Evolutionary conservation across 2,797 vertebrate genomes (phyloP).

Genomic region (Karalla daura): DNA sequence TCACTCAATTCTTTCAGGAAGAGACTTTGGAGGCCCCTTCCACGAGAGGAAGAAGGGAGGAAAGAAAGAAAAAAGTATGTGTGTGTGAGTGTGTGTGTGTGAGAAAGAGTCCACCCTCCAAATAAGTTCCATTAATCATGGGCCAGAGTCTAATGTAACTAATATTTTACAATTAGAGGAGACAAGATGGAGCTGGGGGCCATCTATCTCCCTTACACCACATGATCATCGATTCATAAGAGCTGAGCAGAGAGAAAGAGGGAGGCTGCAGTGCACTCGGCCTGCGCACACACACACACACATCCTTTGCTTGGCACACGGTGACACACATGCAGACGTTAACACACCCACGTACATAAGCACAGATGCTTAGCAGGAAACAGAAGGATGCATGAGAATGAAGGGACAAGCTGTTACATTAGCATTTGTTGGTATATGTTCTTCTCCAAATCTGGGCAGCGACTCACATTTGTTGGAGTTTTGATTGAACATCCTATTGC

Average conservation of each 20-base stretch:
- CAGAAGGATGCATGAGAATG: slow-evolving; percentile 52
- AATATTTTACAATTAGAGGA: slow-evolving; percentile 99
- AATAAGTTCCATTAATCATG: slow-evolving; percentile 99
- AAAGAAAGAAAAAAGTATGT: slow-evolving; percentile 67
- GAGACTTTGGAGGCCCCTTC: slow-evolving; percentile 90
- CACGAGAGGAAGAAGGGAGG: slow-evolving; percentile 28
- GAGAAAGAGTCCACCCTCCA: slow-evolving; percentile 97
- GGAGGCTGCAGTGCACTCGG: slow-evolving; percentile 70
- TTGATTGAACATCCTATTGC: not conserved
- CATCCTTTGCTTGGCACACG: slow-evolving; percentile 19
- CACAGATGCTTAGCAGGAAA: slow-evolving; percentile 57
- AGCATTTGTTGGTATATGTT: slow-evolving; percentile 48
- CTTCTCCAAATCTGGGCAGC: slow-evolving; percentile 12
- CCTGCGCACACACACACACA: slow-evolving; percentile 43
- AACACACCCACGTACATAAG: slow-evolving; percentile 41
- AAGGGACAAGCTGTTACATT: slow-evolving; percentile 61
- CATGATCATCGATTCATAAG: slow-evolving; percentile 99
- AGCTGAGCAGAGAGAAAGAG: slow-evolving; percentile 89
- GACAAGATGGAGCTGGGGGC: slow-evolving; percentile 98
- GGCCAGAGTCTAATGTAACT: slow-evolving; percentile 99
- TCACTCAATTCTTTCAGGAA: slow-evolving; percentile 96
- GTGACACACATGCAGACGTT: slow-evolving; percentile 29
- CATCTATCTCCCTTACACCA: slow-evolving; percentile 99
- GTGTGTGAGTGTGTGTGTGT: slow-evolving; percentile 77
- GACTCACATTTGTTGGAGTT: not conserved